Evolutionary conservation across 2,888 invertebrate species (phyloP).

Genomic region (Caenorhabditis zanzibari): DNA sequence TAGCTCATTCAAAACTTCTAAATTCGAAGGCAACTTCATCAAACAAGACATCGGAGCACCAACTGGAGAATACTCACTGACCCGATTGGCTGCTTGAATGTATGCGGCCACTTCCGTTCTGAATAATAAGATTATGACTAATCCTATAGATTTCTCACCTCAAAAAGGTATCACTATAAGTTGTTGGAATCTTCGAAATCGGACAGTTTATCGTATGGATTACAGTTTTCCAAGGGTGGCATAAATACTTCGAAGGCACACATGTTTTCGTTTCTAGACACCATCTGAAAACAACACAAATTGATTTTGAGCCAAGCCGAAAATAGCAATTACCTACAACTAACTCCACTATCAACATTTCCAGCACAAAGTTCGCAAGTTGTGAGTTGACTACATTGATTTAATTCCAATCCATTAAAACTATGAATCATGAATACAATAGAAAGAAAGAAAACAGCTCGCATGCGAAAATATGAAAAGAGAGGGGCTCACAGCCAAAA

Average conservation of each 20-base stretch:
- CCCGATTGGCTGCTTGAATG: slow-evolving; percentile 65
- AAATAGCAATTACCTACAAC: slow-evolving; percentile 50
- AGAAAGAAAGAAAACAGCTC: slow-evolving; percentile 6
- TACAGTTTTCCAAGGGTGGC: slow-evolving; percentile 59
- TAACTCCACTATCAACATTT: slow-evolving; percentile 38
- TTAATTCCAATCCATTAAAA: slow-evolving; percentile 9
- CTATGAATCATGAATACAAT: not conserved
- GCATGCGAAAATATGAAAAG: slow-evolving; percentile 17
- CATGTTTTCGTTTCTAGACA: slow-evolving; percentile 54
- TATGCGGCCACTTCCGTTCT: slow-evolving; percentile 60
- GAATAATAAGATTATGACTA: not conserved
- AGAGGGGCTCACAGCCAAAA: not conserved
- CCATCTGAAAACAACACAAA: slow-evolving; percentile 52
- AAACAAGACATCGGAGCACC: slow-evolving; percentile 58
- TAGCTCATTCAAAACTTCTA: slow-evolving; percentile 31
- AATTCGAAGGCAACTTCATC: slow-evolving; percentile 28
- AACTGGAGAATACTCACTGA: slow-evolving; percentile 50
- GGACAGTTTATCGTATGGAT: slow-evolving; percentile 62
- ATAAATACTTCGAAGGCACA: slow-evolving; percentile 64
- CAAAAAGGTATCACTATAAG: slow-evolving; percentile 56
- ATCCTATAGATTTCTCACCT: slow-evolving; percentile 11
- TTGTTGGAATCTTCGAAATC: slow-evolving; percentile 8
- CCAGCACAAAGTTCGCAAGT: slow-evolving; percentile 65
- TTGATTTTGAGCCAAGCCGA: not conserved
- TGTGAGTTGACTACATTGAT: slow-evolving; percentile 32